Base-by-base conservation (phyloP, 1,140 invertebrate genomes). In the Macrobrachium rosenbergii region DNA sequence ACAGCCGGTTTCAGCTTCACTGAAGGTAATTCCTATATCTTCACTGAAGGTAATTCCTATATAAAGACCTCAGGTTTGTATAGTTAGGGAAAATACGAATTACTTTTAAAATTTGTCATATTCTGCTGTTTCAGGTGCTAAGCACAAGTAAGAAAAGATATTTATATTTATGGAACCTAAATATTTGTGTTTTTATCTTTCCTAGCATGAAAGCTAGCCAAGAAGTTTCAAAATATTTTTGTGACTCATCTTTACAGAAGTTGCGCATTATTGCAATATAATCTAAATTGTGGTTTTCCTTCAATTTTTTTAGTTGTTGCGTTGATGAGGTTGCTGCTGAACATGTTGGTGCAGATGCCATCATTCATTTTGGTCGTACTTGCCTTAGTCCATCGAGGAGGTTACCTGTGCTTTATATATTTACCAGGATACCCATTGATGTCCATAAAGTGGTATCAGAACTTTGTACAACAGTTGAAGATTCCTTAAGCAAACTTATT, bases 311-410 rank as follows among this genome's bases (percentile, higher is more conserved):
- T 90, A 95, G 97, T 92, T 99, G 98, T 92, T 99, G 98, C 92
- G 95, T 98, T 10, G 98, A 99, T 93, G 96, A 97, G 92, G 94
- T 98, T 60, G 95, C 97, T 64, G 96, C 97, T 8, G 94, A 96
- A 91, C 98, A 99, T 92, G 92, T 93, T 67, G 94, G 95, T n/a
- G 95, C 95, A 1, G 96, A 98, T 93, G 94, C 95, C 77, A 93
- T 99, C 14, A 95, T 99, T 89, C 98, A 99, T 92, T 99, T 97
- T 93, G 98, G 98, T 2, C 95, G 95, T 90, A 94, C 95, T 7
- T 99, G 98, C 92, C 94, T 98, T 60, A 96, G 95, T 81, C 95
- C 95, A 16, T 94, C 94, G 0, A 93, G 93, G 59, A 91, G 93
- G 77, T 91, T 98, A 73, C 95, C 96, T 0, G 95, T 96, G 7